A percentile compares a stretch with the other conserved stretches of the same genome.
phyloP scores from a whole-genome alignment of 2,888 invertebrate species.

The Sphaerophoria rueppellii region DNA sequence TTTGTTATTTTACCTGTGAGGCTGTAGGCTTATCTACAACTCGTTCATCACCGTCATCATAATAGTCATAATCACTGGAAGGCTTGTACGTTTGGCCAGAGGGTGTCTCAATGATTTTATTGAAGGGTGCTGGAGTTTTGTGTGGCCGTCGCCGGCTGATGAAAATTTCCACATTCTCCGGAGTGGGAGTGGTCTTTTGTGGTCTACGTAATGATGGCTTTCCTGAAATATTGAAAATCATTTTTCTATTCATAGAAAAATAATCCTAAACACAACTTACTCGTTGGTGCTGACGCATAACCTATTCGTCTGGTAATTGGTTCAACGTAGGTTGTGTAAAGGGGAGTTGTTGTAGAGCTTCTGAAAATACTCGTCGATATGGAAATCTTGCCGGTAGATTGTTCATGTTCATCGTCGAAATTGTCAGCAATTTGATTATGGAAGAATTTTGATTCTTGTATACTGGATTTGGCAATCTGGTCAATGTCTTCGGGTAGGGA shows the following conservation, averaged over 20 bases:
- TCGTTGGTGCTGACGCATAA: slow-evolving; percentile 47
- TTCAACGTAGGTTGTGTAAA: slow-evolving; percentile 71
- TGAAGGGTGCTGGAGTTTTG: slow-evolving; percentile 79
- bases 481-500: slow-evolving; percentile 77
- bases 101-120: slow-evolving; percentile 77
- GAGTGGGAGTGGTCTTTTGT: slow-evolving; percentile 76
- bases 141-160: slow-evolving; percentile 78
- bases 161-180: slow-evolving; percentile 75
- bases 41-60: slow-evolving; percentile 86
- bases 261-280: slow-evolving; percentile 50
- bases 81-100: slow-evolving; percentile 79
- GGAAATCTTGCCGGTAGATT: slow-evolving; percentile 46
- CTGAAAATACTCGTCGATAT: slow-evolving; percentile 73
- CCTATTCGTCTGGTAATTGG: slow-evolving; percentile 75
- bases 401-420: slow-evolving; percentile 37
- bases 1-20: slow-evolving; percentile 81
- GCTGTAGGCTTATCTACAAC: slow-evolving; percentile 83
- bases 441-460: slow-evolving; percentile 78
- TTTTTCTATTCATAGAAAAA: not conserved
- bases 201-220: slow-evolving; percentile 75
- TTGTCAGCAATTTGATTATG: slow-evolving; percentile 78
- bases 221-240: slow-evolving; percentile 69
- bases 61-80: slow-evolving; percentile 86
- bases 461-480: slow-evolving; percentile 81
- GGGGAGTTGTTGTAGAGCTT: slow-evolving; percentile 59